Evolutionary conservation across 2,888 invertebrate species (phyloP).

Genomic region (Phyllotreta cruciferae): DNA sequence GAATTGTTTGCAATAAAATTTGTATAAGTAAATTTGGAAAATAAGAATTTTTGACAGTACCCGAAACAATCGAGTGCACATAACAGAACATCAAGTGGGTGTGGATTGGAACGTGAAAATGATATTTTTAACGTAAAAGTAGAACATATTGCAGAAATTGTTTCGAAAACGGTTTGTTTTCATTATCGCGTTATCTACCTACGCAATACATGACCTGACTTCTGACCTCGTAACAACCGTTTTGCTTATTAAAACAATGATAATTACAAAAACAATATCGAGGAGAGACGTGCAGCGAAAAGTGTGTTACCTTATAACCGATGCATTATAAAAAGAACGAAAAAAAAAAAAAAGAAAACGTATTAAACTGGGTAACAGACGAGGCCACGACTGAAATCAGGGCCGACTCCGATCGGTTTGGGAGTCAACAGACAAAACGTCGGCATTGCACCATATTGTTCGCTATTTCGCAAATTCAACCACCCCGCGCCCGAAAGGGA

Average conservation of each 20-base stretch:
- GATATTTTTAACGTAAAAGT: slow-evolving; percentile 5
- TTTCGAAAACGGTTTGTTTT: slow-evolving; percentile 27
- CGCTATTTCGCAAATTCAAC: slow-evolving; percentile 19
- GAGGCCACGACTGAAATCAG: slow-evolving; percentile 50
- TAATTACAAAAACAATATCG: slow-evolving; percentile 17
- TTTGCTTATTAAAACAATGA: slow-evolving; percentile 26
- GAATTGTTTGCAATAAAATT: no score
- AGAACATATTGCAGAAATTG: slow-evolving; percentile 17
- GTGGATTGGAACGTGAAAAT: neutral
- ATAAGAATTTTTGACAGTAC: no score
- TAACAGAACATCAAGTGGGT: neutral
- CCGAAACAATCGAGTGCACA: no score
- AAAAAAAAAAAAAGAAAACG: slow-evolving; percentile 33
- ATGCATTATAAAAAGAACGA: slow-evolving; percentile 2
- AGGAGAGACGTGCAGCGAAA: slow-evolving; percentile 21
- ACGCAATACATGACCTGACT: slow-evolving; percentile 31
- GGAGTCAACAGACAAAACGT: slow-evolving; percentile 52
- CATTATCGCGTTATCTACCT: slow-evolving; percentile 26
- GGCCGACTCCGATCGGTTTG: slow-evolving; percentile 44
- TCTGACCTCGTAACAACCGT: slow-evolving; percentile 29
- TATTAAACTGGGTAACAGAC: slow-evolving; percentile 43
- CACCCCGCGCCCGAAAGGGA: neutral
- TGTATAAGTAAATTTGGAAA: no score
- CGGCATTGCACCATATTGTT: slow-evolving; percentile 46
- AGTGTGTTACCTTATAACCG: slow-evolving; percentile 24